Evolutionary conservation across 2,888 invertebrate genomes (phyloP).

Genomic region (Yponomeuta sedellus): DNA sequence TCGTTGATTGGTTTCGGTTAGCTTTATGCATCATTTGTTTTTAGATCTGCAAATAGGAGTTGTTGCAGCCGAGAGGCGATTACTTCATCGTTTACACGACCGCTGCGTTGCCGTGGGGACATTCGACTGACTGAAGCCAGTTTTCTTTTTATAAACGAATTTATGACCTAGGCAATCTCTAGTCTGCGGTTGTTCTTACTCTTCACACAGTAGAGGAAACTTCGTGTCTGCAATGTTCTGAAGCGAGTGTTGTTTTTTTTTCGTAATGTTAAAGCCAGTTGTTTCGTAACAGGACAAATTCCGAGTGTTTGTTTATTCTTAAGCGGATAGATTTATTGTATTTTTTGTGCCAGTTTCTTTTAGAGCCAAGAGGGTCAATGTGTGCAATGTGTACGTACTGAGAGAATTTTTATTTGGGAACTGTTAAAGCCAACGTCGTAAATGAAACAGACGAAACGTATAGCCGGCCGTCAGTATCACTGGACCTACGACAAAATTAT

Average conservation of each 20-base stretch:
- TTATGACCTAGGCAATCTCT: background rate
- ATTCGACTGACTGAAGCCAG: slow-evolving; percentile 14
- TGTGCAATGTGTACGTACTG: background rate
- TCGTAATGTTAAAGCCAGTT: slow-evolving; percentile 13
- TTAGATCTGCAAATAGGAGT: slow-evolving; percentile 28
- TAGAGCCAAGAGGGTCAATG: background rate
- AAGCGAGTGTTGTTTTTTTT: too few species aligned
- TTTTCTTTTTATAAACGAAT: slow-evolving; percentile 5
- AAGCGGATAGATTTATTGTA: background rate
- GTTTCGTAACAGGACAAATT: background rate
- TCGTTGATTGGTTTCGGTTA: background rate
- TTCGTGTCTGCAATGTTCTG: too few species aligned
- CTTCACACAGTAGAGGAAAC: background rate
- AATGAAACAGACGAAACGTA: too few species aligned
- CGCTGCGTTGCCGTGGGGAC: background rate
- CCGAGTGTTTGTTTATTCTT: background rate
- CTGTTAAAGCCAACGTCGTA: too few species aligned
- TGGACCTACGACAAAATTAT: too few species aligned
- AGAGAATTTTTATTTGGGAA: background rate
- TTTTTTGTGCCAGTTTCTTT: background rate
- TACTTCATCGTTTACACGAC: slow-evolving; percentile 23
- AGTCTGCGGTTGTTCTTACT: background rate
- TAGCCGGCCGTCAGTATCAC: too few species aligned
- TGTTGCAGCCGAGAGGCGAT: slow-evolving; percentile 23
- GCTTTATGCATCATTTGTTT: slow-evolving; percentile 23